phyloP scores from a whole-genome alignment of 2,797 vertebrate genomes.

The Sorex maritimensis region DNA sequence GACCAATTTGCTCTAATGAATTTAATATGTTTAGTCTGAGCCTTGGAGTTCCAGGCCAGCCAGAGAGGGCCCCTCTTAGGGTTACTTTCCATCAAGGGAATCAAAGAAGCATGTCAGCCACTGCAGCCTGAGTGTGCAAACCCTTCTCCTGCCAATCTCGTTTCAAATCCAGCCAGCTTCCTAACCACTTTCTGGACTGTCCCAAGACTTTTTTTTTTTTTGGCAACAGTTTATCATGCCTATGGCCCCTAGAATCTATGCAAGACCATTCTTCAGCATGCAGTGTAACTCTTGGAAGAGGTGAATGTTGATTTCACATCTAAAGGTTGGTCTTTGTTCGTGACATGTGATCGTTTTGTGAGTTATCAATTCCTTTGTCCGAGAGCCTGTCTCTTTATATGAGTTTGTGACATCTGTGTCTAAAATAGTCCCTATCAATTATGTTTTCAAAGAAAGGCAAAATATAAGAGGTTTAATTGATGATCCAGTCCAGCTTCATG shows the following conservation, averaged over 20 bases:
- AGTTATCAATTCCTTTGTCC: not conserved
- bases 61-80: slow-evolving; percentile 67
- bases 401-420: not conserved
- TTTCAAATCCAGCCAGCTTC: slow-evolving; percentile 41
- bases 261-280: not conserved
- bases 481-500: not conserved
- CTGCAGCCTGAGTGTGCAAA: not conserved
- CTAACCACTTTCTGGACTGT: slow-evolving; percentile 1
- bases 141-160: slow-evolving; percentile 21
- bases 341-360: slow-evolving; percentile 41
- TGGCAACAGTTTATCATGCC: not conserved
- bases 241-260: not conserved
- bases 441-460: slow-evolving; percentile 39
- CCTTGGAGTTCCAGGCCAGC: slow-evolving; percentile 71
- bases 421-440: slow-evolving; percentile 2
- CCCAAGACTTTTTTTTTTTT: not conserved
- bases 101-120: not conserved
- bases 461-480: slow-evolving; percentile 22
- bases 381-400: not conserved
- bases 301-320: not conserved
- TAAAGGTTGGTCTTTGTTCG: not conserved
- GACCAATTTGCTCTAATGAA: slow-evolving; percentile 85
- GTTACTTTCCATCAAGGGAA: slow-evolving; percentile 72
- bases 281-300: not conserved
- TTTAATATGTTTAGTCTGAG: slow-evolving; percentile 86